These are phyloP conservation scores for Lasiurus borealis DNA, from an alignment of 2,113 vertebrate species.

Conservation along the genomic window DNA sequence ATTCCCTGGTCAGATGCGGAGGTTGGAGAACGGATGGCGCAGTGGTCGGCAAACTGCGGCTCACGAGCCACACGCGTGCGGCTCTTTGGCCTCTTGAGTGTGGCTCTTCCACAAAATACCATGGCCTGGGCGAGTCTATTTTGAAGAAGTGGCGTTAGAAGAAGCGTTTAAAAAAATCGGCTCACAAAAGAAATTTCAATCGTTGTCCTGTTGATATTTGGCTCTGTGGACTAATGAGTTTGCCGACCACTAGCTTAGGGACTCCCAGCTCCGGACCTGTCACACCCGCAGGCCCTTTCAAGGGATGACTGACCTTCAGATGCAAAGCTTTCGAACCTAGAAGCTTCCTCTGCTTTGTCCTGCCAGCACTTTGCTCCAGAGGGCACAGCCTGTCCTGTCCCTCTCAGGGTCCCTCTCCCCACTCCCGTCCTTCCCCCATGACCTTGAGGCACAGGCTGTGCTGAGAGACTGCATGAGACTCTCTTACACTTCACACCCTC, in stretches of 20 bases:
- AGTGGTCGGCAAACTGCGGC: too few relatives aligned
- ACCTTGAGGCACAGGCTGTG: accelerated
- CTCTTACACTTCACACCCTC: not conserved
- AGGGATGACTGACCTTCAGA: not conserved
- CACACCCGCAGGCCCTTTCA: not conserved
- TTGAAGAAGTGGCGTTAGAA: too few relatives aligned
- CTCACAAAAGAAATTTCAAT: too few relatives aligned
- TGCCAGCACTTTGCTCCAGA: not conserved
- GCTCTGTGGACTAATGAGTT: too few relatives aligned
- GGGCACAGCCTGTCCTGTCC: not conserved
- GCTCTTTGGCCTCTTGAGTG: too few relatives aligned
- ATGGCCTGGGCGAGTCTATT: too few relatives aligned
- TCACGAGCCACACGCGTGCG: too few relatives aligned
- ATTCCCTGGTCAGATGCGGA: not conserved
- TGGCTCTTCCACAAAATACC: too few relatives aligned
- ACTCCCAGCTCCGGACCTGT: not conserved
- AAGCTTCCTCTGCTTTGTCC: not conserved
- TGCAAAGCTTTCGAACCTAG: not conserved
- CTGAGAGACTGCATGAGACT: accelerated
- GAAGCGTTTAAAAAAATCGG: too few relatives aligned
- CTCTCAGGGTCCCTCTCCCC: not conserved
- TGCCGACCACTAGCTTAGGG: not conserved
- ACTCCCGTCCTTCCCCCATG: accelerated
- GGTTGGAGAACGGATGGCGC: too few relatives aligned
- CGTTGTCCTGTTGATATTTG: too few relatives aligned